Base-by-base conservation (phyloP, 2,888 invertebrate genomes). In the Itoplectis maculator region DNA sequence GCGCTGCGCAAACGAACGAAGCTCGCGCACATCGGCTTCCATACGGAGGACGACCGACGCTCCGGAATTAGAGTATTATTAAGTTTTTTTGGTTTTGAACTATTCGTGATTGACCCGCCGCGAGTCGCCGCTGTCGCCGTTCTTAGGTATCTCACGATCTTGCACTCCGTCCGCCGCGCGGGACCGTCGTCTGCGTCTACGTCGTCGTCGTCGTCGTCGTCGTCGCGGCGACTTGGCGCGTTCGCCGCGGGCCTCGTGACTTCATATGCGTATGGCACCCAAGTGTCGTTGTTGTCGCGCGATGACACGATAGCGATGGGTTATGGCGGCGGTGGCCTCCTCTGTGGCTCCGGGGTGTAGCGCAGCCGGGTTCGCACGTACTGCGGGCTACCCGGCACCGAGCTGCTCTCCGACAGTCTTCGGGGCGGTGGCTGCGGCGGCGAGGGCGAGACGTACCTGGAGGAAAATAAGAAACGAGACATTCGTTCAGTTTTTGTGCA, bases 371-470 rank as follows among this genome's bases (percentile, higher is more conserved):
- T 94, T 83, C 95, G 94, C 77, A 95, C 93, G 88, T 95, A 95
- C 86, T 95, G 96, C 15, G 96, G 96, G 70, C 96, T 96, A 59
- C 96, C 96, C 23, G 96, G 96, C 76, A 96, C 95, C 40, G 95
- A 95, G 86, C 92, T 94, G 89, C 95, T 95, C 91, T 96, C 96
- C 1, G 95, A 95, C 23, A 96, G 93, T 81, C 95, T 94, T 79
- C 96, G 92, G 7, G 95, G 95, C 3, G 95, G 95, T 45, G 95
- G 95, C 83, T 95, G 93, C 35, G 95, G 95, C 61, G 95, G 95
- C 74, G 94, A 94, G 45, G 95, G 95, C 54, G 95, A 95, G 61
- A 95, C 93, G 88, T 95, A 95, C 92, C 95, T 95, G 85, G 18
- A 13, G n/a, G n/a, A 29, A 29, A 29, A 29, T 3, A 29, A 29